Evolutionary conservation across 2,113 vertebrate genomes (phyloP).

Genomic region (Notiomystis cincta): DNA sequence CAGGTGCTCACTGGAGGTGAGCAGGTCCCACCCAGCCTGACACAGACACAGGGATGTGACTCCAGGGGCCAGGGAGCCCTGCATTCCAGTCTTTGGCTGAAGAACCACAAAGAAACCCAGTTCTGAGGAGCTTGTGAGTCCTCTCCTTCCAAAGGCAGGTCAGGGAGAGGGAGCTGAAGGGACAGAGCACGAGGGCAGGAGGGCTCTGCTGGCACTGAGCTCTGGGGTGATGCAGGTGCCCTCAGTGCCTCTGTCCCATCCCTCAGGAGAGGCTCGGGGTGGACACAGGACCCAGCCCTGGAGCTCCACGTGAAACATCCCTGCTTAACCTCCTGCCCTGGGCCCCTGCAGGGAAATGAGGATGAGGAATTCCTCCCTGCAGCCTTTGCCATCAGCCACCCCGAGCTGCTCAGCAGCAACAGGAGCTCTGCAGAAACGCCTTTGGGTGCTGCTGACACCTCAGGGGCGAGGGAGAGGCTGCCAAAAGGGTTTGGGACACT

Average conservation of each 20-base stretch:
- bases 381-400: not conserved
- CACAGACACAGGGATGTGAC: fast-evolving
- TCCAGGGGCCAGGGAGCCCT: not conserved
- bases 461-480: not conserved
- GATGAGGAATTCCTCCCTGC: not conserved
- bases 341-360: not conserved
- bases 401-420: not conserved
- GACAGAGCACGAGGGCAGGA: not conserved
- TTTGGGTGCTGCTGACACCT: not conserved
- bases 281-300: not conserved
- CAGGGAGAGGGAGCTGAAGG: not conserved
- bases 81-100: fast-evolving
- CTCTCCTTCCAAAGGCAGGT: not conserved
- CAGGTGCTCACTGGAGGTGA: not conserved
- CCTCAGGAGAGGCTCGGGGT: too few species aligned
- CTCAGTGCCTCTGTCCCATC: not conserved
- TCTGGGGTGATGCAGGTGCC: fast-evolving
- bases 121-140: not conserved
- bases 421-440: not conserved
- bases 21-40: not conserved
- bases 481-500: too few species aligned
- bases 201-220: not conserved
- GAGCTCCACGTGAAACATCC: fast-evolving
- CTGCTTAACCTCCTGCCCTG: not conserved
- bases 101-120: fast-evolving